Base-by-base conservation (phyloP, 2,797 vertebrate species). In the Loris lydekkerianus region DNA sequence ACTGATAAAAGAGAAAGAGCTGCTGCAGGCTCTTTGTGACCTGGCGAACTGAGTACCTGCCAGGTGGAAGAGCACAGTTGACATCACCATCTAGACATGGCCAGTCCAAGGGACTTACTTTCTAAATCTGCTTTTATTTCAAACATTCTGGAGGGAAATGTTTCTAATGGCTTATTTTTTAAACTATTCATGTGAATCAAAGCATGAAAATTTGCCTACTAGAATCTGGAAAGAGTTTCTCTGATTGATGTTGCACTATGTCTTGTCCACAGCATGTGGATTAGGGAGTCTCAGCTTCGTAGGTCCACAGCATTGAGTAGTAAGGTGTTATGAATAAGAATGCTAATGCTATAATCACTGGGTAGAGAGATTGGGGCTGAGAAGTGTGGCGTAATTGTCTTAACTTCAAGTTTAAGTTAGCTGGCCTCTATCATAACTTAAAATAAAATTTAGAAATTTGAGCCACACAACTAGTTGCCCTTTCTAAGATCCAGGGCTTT, bases 401-500 rank as follows among this genome's bases (percentile, higher is more conserved):
- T 72, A 87, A 78, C 63, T 92, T 94, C 69, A 67, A 43, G 15
- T 69, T 34, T 34, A 61, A 77, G 27, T 77, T 27, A 70, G 10
- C 23, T 63, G 27, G 49, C 9, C 34, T 81, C 61, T 89, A 69
- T 49, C 20, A 76, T 88, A 78, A 73, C 85, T 85, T 95, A 43
- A 80, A 86, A 40, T 72, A 27, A 91, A 89, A 89, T 83, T 60
- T 7, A 83, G 75, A 90, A 82, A 76, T 80, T 29, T 86, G 89
- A 82, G 69, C 14, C 9, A 21, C 31, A 69, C 0, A 2, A 70
- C 25, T 63, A 34, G 10, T 60, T 88, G 95, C 25, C 63, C 18
- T 10, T 89, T 65, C 37, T 78, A 43, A 92, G 23, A 85, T 31
- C 77, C 29, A 76, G 29, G 75, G 15, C 23, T 67, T 93, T 69